Evolutionary conservation across 2,888 invertebrate genomes (phyloP).

Genomic region (Eupithecia pulchellata): DNA sequence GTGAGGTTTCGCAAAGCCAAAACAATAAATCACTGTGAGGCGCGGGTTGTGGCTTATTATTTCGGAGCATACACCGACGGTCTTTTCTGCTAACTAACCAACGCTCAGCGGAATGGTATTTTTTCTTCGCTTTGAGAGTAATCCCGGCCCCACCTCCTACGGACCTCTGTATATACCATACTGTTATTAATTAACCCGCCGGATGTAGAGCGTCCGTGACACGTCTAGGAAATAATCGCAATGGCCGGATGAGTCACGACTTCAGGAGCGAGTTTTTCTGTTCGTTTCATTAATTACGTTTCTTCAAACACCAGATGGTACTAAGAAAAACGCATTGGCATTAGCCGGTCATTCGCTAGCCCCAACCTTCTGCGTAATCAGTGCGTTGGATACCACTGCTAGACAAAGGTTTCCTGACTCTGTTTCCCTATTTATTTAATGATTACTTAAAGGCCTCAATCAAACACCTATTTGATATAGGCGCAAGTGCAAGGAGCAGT

Average conservation of each 20-base stretch:
- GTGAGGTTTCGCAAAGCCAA: slow-evolving; percentile 80
- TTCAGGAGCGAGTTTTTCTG: slow-evolving; percentile 46
- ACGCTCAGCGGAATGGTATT: slow-evolving; percentile 69
- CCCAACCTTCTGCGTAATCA: background rate
- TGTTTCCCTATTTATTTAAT: background rate
- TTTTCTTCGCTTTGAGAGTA: slow-evolving; percentile 62
- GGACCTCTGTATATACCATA: slow-evolving; percentile 58
- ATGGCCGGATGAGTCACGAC: slow-evolving; percentile 48
- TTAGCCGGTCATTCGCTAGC: slow-evolving; percentile 19
- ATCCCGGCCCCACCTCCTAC: slow-evolving; percentile 45
- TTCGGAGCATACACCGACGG: slow-evolving; percentile 70
- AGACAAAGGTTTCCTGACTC: background rate
- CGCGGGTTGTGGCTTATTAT: slow-evolving; percentile 79
- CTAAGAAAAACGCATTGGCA: slow-evolving; percentile 28
- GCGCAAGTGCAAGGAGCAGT: background rate
- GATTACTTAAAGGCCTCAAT: background rate
- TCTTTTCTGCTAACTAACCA: slow-evolving; percentile 75
- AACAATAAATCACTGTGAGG: slow-evolving; percentile 79
- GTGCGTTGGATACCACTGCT: background rate
- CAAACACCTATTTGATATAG: background rate
- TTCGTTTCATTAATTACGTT: slow-evolving; percentile 34
- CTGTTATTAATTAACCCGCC: slow-evolving; percentile 76
- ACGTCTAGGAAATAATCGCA: slow-evolving; percentile 64
- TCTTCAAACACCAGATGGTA: slow-evolving; percentile 31
- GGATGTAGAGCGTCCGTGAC: slow-evolving; percentile 62